These are phyloP conservation scores for Drosophila hydei DNA, from an alignment of 1,140 invertebrate species.

Conservation along the genomic window DNA sequence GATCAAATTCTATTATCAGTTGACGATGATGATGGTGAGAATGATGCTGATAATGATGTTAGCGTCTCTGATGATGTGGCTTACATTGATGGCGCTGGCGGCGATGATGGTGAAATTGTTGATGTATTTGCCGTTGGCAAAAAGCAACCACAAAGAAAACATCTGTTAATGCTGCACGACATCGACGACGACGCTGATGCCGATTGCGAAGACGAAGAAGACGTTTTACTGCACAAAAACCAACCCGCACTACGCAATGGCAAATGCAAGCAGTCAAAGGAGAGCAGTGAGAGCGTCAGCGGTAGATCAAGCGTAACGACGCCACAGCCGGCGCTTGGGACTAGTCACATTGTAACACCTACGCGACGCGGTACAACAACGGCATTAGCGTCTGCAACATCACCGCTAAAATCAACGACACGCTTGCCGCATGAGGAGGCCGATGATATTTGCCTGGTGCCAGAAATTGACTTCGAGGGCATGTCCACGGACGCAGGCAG, in stretches of 20 bases:
- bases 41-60: slow-evolving; percentile 25
- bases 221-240: slow-evolving; percentile 51
- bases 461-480: slow-evolving; percentile 86
- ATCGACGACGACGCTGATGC: slow-evolving; percentile 48
- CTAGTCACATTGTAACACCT: slow-evolving; percentile 64
- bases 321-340: slow-evolving; percentile 36
- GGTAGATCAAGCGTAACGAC: slow-evolving; percentile 40
- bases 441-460: slow-evolving; percentile 79
- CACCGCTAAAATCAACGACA: slow-evolving; percentile 60
- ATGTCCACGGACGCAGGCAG: slow-evolving; percentile 87
- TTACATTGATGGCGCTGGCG: slow-evolving; percentile 40
- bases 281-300: slow-evolving; percentile 50
- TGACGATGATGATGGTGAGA: slow-evolving; percentile 63
- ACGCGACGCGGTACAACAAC: slow-evolving; percentile 33
- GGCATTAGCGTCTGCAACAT: slow-evolving; percentile 39
- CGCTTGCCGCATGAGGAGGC: slow-evolving; percentile 68
- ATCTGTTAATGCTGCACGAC: slow-evolving; percentile 45
- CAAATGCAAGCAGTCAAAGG: slow-evolving; percentile 43
- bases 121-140: slow-evolving; percentile 15
- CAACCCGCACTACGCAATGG: slow-evolving; percentile 45
- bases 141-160: slow-evolving; percentile 46
- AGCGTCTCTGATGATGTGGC: slow-evolving; percentile 18
- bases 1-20: slow-evolving; percentile 71
- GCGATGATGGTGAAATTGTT: slow-evolving; percentile 33
- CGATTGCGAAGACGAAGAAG: slow-evolving; percentile 61